Evolutionary conservation across 1,140 invertebrate species (phyloP), one percentile per base, ranked within the genome.

Genomic region (Cherax quadricarinatus): DNA sequence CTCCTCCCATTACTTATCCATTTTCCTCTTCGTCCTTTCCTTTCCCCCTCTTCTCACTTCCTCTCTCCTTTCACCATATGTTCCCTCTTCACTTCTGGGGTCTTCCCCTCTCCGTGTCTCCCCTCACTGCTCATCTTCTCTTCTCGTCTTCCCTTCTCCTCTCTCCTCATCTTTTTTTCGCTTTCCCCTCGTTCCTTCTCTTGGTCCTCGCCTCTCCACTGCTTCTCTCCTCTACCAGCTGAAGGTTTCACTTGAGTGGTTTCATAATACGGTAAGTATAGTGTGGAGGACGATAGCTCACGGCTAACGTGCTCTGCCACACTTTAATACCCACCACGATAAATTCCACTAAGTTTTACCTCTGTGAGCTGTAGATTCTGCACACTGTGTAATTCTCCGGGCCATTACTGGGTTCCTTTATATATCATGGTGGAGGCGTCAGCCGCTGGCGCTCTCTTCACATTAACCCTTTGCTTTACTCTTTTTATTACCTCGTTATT

Each of bases 181-280:
- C 3, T 57, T 57, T 14, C 12, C 53, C 14, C 53, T 14, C 53
- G 9, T 57, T 14, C 6, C 53, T 57, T 14, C 53, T 57, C 12
- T 14, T 14, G 9, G 9, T 21, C 83, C 18, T 48, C n/a, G n/a
- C 41, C 49, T 41, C 30, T 9, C 73, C 30, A 14, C 30, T 41
- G 10, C 7, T 57, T 24, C 49, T 73, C 84, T 66, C 62, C 9
- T 30, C 57, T 16, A 16, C 51, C 82, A 66, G 62, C 21, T 18
- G 62, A 66, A 66, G 62, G 62, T 66, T 66, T 66, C 62, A 66
- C 62, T 66, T 66, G 62, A 66, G 62, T 66, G 62, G 62, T 66
- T 18, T 66, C 62, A 66, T 66, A 66, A 66, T 66, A 66, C 62
- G 62, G 62, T 66, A 66, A 66, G 62, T 66, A 66, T 66, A 66